Percentiles rank a stretch among this genome's conserved stretches.
Evolutionary conservation across 2,888 invertebrate genomes (phyloP).

Genomic region (Orchesellides sinensis): DNA sequence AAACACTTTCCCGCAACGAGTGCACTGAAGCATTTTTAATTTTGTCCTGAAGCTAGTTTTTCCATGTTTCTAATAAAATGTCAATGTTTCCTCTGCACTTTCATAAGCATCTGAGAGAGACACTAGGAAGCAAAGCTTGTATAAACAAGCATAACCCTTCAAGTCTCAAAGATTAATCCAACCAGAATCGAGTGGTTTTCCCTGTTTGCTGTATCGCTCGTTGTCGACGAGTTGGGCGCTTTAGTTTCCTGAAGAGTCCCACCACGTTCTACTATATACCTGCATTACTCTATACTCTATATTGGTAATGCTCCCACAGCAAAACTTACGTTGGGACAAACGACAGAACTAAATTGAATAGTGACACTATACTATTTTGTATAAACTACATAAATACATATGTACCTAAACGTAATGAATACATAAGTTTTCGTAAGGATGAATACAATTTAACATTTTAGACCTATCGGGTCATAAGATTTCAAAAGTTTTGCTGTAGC

Average conservation of each 20-base stretch:
- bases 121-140: slow-evolving; percentile 1
- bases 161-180: slow-evolving; percentile 61
- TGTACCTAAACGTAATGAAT: no score
- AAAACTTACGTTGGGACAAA: no score
- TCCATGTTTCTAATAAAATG: slow-evolving; percentile 64
- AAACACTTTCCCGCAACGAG: slow-evolving; percentile 55
- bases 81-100: slow-evolving; percentile 55
- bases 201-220: slow-evolving; percentile 61
- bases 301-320: no score
- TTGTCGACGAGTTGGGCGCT: slow-evolving; percentile 37
- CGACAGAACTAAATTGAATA: no score
- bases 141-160: slow-evolving; percentile 25
- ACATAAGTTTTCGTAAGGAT: no score
- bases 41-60: slow-evolving; percentile 61
- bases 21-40: slow-evolving; percentile 62
- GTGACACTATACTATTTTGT: no score
- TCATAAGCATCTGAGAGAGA: slow-evolving; percentile 25
- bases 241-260: slow-evolving; percentile 27
- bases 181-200: slow-evolving; percentile 66
- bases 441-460: no score
- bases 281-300: no score
- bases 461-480: slow-evolving; percentile 40
- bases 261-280: slow-evolving; percentile 9
- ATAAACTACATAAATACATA: no score
- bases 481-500: slow-evolving; percentile 64